Conservation (phyloP, 2,888 invertebrate genomes). For the Salticus scenicus region DNA sequence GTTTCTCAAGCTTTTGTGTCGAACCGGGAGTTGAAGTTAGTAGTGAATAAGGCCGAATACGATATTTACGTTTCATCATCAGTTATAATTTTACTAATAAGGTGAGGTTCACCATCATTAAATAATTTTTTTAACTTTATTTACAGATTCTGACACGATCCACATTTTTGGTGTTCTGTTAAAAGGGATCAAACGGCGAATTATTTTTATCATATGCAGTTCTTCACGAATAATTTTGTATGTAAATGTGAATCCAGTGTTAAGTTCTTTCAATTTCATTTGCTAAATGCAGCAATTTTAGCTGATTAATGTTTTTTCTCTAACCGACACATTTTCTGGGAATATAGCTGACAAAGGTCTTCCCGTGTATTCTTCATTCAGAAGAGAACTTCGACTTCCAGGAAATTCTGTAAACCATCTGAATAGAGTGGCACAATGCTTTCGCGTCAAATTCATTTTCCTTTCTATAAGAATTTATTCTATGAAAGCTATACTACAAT, state of each 20-base stretch:
- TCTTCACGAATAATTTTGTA: slow-evolving; percentile 18
- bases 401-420: too few relatives aligned
- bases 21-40: too few relatives aligned
- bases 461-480: too few relatives aligned
- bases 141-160: slow-evolving; percentile 12
- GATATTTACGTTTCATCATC: slow-evolving; percentile 29
- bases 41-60: too few relatives aligned
- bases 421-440: too few relatives aligned
- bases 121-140: slow-evolving; percentile 11
- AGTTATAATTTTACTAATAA: slow-evolving; percentile 20
- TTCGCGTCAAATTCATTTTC: too few relatives aligned
- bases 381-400: too few relatives aligned
- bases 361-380: too few relatives aligned
- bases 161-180: slow-evolving; percentile 27
- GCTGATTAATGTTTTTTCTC: neutral
- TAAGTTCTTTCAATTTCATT: slow-evolving; percentile 1
- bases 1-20: too few relatives aligned
- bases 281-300: neutral
- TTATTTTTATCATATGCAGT: slow-evolving; percentile 19
- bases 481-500: too few relatives aligned
- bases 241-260: neutral
- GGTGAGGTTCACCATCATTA: neutral
- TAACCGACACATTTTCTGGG: neutral
- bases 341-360: neutral
- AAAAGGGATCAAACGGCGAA: slow-evolving; percentile 12